Conservation (phyloP, 2,797 vertebrate genomes). For the Pseudotriccus pelzelni region DNA sequence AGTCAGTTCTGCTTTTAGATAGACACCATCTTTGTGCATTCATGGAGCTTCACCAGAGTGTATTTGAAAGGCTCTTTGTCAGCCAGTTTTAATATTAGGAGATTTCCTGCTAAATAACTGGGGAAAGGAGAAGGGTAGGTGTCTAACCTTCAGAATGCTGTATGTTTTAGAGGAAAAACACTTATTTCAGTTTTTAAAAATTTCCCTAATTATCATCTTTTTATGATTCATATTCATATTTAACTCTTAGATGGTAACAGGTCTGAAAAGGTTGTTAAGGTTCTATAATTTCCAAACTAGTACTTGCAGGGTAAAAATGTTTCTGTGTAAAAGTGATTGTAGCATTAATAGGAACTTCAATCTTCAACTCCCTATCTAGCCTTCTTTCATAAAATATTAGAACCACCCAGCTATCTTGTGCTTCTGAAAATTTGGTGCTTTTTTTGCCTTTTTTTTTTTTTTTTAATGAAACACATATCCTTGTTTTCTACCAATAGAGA, state of each 20-base stretch:
- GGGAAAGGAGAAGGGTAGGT: neutral
- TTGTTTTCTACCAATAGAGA: neutral
- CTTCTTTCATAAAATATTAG: neutral
- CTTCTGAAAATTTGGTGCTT: neutral
- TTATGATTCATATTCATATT: neutral
- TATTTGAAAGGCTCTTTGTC: slow-evolving; percentile 14
- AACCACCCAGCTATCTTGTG: neutral
- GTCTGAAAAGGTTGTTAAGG: neutral
- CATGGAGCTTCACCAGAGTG: neutral
- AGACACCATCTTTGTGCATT: neutral
- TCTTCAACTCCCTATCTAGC: neutral
- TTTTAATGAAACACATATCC: neutral
- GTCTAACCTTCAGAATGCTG: neutral
- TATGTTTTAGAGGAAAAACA: neutral
- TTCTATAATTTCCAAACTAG: neutral
- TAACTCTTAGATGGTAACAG: neutral
- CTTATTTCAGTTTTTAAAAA: neutral
- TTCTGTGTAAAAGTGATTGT: neutral
- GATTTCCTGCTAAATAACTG: neutral
- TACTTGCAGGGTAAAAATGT: neutral
- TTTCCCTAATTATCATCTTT: neutral
- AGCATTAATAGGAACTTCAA: neutral
- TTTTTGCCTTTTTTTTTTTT: neutral
- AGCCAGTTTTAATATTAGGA: neutral
- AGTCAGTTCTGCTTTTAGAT: slow-evolving; percentile 2